A percentile compares a stretch with the other conserved stretches of the same genome.
phyloP scores from a whole-genome alignment of 2,113 vertebrate species.

The Rissa tridactyla region DNA sequence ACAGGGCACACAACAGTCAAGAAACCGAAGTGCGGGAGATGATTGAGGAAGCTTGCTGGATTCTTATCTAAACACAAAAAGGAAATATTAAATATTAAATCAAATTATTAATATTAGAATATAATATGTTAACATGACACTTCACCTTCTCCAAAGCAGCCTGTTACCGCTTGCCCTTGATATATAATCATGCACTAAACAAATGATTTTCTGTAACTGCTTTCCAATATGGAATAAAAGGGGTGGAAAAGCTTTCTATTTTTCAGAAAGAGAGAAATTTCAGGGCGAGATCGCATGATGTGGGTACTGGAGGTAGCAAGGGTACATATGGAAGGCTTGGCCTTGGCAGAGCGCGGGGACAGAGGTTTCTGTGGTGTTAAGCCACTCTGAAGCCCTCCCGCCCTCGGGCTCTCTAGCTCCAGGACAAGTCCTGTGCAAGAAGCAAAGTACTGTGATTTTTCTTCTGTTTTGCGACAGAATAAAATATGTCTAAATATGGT shows the following conservation, averaged over 20 bases:
- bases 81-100: conserved; percentile 38
- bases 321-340: not conserved
- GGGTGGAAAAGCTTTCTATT: not conserved
- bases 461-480: not conserved
- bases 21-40: not conserved
- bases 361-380: not conserved
- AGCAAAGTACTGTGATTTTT: not conserved
- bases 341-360: not conserved
- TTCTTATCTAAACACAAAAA: conserved; percentile 29
- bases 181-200: not conserved
- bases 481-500: not conserved
- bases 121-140: not conserved
- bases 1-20: not conserved
- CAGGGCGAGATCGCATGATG: not conserved
- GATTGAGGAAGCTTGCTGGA: not conserved
- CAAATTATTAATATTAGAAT: not conserved
- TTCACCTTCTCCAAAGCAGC: not conserved
- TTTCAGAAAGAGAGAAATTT: not conserved
- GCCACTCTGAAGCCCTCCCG: not conserved
- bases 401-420: not conserved
- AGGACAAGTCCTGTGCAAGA: not conserved
- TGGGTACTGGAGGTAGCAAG: not conserved
- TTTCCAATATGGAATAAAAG: not conserved
- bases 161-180: not conserved
- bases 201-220: not conserved